Conservation (phyloP, 2,113 vertebrate genomes). For the Albula goreensis region DNA sequence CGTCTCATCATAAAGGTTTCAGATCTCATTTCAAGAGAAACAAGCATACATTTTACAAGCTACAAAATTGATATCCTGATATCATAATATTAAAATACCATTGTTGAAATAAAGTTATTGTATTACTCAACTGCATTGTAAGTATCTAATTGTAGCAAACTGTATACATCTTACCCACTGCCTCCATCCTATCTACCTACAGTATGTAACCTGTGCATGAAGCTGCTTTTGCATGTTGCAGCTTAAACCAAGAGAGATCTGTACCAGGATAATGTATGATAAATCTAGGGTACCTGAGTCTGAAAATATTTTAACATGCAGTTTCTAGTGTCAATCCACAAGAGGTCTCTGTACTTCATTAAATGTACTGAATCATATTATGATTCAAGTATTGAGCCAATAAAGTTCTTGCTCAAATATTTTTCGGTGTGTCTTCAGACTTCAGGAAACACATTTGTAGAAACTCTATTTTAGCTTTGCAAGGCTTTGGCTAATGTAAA, state of each 20-base stretch:
- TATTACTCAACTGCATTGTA: no score
- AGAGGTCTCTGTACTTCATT: not conserved
- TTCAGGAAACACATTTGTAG: not conserved
- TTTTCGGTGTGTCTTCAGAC: not conserved
- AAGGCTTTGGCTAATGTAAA: not conserved
- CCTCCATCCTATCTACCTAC: not conserved
- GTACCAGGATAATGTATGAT: not conserved
- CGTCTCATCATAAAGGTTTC: no score
- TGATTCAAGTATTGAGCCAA: not conserved
- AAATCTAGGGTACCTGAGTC: not conserved
- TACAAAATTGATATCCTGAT: no score
- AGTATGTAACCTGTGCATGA: not conserved
- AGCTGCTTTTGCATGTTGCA: no score
- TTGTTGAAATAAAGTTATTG: no score
- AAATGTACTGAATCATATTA: not conserved
- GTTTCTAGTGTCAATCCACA: not conserved
- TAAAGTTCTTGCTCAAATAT: not conserved
- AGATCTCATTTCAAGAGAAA: no score
- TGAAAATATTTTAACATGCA: not conserved
- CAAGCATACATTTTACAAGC: no score
- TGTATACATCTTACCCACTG: not conserved
- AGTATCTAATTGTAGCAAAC: not conserved
- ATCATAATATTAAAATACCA: no score
- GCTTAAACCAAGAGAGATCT: not conserved
- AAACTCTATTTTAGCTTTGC: no score